These are phyloP conservation scores for Etheostoma cragini DNA, from an alignment of 2,113 vertebrate genomes.

Conservation along the genomic window DNA sequence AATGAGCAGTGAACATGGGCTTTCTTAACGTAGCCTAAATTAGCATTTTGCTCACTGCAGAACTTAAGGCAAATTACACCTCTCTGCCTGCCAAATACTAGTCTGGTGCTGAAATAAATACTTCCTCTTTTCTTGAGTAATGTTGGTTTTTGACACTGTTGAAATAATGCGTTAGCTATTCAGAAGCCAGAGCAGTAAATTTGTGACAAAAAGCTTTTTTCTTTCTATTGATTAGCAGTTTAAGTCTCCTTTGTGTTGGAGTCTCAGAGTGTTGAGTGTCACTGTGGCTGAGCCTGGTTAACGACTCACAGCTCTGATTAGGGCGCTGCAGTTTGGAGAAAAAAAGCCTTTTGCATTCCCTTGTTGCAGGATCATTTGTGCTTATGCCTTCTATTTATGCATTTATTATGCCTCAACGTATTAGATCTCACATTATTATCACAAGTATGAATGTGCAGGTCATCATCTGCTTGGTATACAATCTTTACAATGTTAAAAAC, in stretches of 20 bases:
- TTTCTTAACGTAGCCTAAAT: slow-evolving; percentile 47
- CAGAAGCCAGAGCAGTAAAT: background rate
- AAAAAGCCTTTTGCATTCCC: background rate
- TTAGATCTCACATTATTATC: background rate
- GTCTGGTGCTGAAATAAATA: slow-evolving; percentile 24
- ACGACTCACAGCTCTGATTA: background rate
- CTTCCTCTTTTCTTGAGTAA: slow-evolving; percentile 21
- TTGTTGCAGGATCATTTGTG: background rate
- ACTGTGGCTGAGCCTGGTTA: slow-evolving; percentile 8
- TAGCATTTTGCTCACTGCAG: slow-evolving; percentile 53
- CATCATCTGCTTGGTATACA: background rate
- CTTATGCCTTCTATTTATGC: background rate
- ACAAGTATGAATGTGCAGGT: background rate
- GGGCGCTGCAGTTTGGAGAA: background rate
- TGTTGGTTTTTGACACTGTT: slow-evolving; percentile 20
- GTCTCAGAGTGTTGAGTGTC: slow-evolving; percentile 7
- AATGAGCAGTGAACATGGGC: slow-evolving; percentile 35
- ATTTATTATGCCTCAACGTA: background rate
- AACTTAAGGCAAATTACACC: slow-evolving; percentile 45
- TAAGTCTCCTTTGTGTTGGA: slow-evolving; percentile 32
- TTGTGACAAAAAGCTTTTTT: slow-evolving; percentile 20
- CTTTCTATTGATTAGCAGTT: slow-evolving; percentile 38
- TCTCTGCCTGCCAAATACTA: slow-evolving; percentile 36
- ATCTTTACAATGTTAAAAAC: background rate
- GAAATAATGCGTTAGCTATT: slow-evolving; percentile 13